Conservation (phyloP, 2,113 vertebrate species). For the Polypterus senegalus region DNA sequence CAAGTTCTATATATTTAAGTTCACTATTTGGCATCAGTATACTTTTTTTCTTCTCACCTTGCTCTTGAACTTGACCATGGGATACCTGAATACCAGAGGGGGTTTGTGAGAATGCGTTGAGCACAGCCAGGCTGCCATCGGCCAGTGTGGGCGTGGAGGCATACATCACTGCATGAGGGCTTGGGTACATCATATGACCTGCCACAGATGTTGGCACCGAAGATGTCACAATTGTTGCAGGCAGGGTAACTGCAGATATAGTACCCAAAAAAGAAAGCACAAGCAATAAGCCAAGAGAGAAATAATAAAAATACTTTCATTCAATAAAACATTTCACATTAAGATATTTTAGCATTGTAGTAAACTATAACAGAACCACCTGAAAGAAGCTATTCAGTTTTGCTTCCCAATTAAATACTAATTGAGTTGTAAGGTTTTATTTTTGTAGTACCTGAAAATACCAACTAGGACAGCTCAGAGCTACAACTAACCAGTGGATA, state of each 20-base stretch:
- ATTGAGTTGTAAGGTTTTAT: too few relatives aligned
- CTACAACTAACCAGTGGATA: too few relatives aligned
- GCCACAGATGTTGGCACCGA: constrained; percentile 84
- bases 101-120: constrained; percentile 90
- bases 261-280: not conserved
- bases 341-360: too few relatives aligned
- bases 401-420: too few relatives aligned
- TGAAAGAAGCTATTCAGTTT: too few relatives aligned
- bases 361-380: too few relatives aligned
- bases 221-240: constrained; percentile 94
- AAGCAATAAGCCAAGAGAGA: not conserved
- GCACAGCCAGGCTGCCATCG: constrained; percentile 82
- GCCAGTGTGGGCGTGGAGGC: constrained; percentile 74
- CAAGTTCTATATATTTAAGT: too few relatives aligned
- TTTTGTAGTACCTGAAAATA: too few relatives aligned
- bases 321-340: not conserved
- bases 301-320: not conserved
- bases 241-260: constrained; percentile 72
- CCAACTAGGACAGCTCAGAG: too few relatives aligned
- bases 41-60: constrained; percentile 53
- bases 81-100: constrained; percentile 89
- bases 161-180: constrained; percentile 91
- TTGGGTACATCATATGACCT: constrained; percentile 97
- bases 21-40: too few relatives aligned
- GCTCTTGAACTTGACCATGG: constrained; percentile 76